Base-by-base conservation (phyloP, 2,888 invertebrate species). In the Pteria penguin region DNA sequence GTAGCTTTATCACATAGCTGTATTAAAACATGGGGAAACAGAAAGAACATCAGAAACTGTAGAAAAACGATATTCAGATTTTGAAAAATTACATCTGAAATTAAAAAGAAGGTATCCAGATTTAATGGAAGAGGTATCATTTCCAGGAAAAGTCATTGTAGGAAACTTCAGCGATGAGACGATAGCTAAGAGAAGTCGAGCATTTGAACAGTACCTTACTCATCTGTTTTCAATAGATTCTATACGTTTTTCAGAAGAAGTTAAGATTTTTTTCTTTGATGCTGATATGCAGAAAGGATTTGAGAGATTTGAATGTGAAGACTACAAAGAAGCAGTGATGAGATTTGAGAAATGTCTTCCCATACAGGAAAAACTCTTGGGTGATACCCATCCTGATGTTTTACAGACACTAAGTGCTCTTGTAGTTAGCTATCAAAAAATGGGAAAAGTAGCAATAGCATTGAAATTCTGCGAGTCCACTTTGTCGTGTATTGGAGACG, bases 141-240 rank as follows among this genome's bases (percentile, higher is more conserved):
- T 93, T 80, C 93, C 93, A 0, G 90, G 90, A 69, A 93, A 93
- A 82, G 80, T 88, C n/a, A 72, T 92, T 3, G 75, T 89, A 32
- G 92, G 92, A 3, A 93, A 93, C 80, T 92, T 92, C 79, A 90
- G 88, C 2, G 86, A 89, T 24, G 90, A 91, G 54, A 92, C 92
- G 18, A 91, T 90, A 33, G 91, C 91, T 3, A 87, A 80, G 76
- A 77, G 92, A 70, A 92, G 92, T 69, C 84, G 91, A 45, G 91
- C 91, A 1, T 92, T 92, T 83, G 92, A 92, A 75, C 92, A 92
- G 73, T 91, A 91, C 73, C 86, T 93, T 2, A 86, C 88, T 24
- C 90, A 92, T 73, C 72, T 92, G 1, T 90, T 88, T 76, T 87
- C 90, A 18, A 79, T 88, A 14, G 89, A 90, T 68, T 79, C 82